Conservation (phyloP, 2,797 vertebrate species). For the Ficedula albicollis region DNA sequence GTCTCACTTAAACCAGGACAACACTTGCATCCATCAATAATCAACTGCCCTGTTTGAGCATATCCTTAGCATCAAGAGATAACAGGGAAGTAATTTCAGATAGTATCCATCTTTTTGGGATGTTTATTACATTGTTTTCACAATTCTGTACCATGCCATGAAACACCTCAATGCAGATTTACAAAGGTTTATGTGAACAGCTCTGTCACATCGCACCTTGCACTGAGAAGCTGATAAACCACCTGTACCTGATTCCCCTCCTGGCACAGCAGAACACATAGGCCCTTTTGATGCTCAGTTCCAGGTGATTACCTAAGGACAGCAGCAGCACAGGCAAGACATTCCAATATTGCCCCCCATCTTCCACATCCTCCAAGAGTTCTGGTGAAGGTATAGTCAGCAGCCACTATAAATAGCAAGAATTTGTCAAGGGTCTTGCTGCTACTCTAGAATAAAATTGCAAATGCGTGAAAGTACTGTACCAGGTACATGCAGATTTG, state of each 20-base stretch:
- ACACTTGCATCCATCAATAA: background rate
- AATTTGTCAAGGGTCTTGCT: background rate
- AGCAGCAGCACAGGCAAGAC: background rate
- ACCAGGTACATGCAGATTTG: background rate
- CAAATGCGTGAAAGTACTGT: background rate
- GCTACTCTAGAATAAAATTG: background rate
- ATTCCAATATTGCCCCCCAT: background rate
- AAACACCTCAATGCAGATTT: background rate
- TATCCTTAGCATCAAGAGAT: background rate
- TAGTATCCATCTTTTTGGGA: background rate
- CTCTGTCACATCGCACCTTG: background rate
- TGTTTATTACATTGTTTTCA: background rate
- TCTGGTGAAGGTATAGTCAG: background rate
- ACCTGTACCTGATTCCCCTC: background rate
- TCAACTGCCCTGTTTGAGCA: background rate
- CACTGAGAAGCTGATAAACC: background rate
- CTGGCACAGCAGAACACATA: background rate
- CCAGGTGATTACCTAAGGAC: background rate
- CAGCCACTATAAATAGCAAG: background rate
- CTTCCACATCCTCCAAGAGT: background rate
- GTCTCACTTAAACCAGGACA: background rate
- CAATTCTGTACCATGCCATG: background rate
- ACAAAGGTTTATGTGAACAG: background rate
- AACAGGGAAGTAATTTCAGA: background rate
- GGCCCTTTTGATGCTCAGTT: background rate